A percentile compares a stretch with the other conserved stretches of the same genome.
These are phyloP conservation scores for Ctenicera cuprea DNA, from an alignment of 2,888 invertebrate species.

Conservation along the genomic window DNA sequence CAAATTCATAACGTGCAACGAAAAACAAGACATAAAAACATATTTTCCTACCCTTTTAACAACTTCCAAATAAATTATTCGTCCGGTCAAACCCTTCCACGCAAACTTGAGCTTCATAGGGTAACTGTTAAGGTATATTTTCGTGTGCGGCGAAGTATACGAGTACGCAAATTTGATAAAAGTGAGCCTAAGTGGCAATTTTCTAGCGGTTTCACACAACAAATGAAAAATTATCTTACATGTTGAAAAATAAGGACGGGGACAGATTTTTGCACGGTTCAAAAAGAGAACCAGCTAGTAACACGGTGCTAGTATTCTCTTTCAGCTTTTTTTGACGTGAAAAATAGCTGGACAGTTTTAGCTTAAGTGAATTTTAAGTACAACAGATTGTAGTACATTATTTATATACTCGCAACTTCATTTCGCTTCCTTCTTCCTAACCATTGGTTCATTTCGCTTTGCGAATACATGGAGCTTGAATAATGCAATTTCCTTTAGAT, in stretches of 20 bases:
- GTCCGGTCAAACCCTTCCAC: constrained; percentile 49
- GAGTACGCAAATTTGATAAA: constrained; percentile 65
- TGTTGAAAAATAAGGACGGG: constrained; percentile 41
- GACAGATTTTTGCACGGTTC: not conserved
- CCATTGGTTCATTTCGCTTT: constrained; percentile 11
- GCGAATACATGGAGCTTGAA: constrained; percentile 14
- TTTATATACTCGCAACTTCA: constrained; percentile 52
- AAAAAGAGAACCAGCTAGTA: constrained; percentile 12
- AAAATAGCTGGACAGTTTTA: constrained; percentile 70
- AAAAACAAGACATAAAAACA: constrained; percentile 56
- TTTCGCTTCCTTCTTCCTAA: constrained; percentile 37
- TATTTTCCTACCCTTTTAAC: constrained; percentile 63
- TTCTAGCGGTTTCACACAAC: constrained; percentile 67
- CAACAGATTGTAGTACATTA: constrained; percentile 65
- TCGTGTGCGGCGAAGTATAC: constrained; percentile 51
- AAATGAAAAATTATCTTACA: constrained; percentile 65
- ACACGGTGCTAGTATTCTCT: constrained; percentile 25
- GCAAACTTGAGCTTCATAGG: constrained; percentile 52
- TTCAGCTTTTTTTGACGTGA: constrained; percentile 59
- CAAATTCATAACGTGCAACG: constrained; percentile 28
- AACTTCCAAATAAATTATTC: constrained; percentile 65
- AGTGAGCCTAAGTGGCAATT: constrained; percentile 68
- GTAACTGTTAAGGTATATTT: constrained; percentile 53
- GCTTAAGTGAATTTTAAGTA: constrained; percentile 71
- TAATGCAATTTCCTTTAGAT: constrained; percentile 8